A percentile compares a stretch with the other conserved stretches of the same genome.
phyloP scores from a whole-genome alignment of 2,113 vertebrate genomes.

The Gadus macrocephalus region DNA sequence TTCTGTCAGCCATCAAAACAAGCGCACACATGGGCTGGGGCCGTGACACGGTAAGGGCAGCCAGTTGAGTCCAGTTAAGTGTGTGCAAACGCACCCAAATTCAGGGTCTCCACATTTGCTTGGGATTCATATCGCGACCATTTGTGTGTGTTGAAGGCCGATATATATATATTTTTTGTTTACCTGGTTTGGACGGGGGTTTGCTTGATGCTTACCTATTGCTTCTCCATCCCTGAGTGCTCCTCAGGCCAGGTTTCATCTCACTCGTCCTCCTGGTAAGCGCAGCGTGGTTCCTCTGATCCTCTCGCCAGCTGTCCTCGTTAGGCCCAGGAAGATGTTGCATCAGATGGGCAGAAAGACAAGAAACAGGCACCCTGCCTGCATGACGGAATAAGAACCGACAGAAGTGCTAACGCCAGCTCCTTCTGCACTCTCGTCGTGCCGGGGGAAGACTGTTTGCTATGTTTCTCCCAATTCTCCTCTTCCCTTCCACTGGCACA shows the following conservation, averaged over 20 bases:
- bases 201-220: slow-evolving; percentile 4
- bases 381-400: slow-evolving; percentile 32
- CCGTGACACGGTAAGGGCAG: neutral
- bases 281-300: slow-evolving; percentile 33
- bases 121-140: slow-evolving; percentile 4
- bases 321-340: slow-evolving; percentile 48
- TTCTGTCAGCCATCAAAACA: slow-evolving; percentile 55
- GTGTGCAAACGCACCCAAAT: neutral
- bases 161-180: too few species aligned
- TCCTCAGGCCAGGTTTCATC: slow-evolving; percentile 23
- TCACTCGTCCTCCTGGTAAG: slow-evolving; percentile 35
- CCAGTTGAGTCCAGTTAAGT: neutral
- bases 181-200: too few species aligned
- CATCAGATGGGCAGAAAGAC: slow-evolving; percentile 29
- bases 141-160: neutral
- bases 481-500: neutral
- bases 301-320: slow-evolving; percentile 46
- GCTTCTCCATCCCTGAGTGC: slow-evolving; percentile 27
- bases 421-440: slow-evolving; percentile 2
- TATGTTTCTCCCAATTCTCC: slow-evolving; percentile 2
- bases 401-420: slow-evolving; percentile 7
- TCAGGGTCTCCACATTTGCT: neutral
- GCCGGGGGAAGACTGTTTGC: slow-evolving; percentile 27
- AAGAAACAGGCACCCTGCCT: slow-evolving; percentile 31
- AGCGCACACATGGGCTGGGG: slow-evolving; percentile 15